Evolutionary conservation across 2,888 invertebrate species (phyloP).

Genomic region (Auanema sp.): DNA sequence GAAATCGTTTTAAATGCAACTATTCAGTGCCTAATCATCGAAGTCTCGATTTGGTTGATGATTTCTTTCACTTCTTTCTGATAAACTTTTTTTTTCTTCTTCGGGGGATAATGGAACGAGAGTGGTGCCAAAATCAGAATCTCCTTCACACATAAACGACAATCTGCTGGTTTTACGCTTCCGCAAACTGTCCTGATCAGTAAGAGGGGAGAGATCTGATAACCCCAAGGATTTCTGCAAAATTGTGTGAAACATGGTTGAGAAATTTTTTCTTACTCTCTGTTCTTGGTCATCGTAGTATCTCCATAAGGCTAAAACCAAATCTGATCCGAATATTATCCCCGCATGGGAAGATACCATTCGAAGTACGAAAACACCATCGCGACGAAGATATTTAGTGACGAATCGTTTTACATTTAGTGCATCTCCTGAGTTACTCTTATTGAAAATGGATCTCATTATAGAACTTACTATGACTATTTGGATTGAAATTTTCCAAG

Average conservation of each 20-base stretch:
- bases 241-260: slow-evolving; percentile 4
- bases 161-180: background rate
- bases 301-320: slow-evolving; percentile 51
- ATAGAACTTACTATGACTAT: slow-evolving; percentile 20
- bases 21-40: too few relatives aligned
- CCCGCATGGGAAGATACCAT: slow-evolving; percentile 61
- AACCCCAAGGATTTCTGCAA: background rate
- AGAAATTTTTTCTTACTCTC: slow-evolving; percentile 11
- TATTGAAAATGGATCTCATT: background rate
- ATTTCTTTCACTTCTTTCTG: too few relatives aligned
- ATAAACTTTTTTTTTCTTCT: slow-evolving; percentile 10
- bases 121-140: slow-evolving; percentile 16
- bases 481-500: slow-evolving; percentile 33
- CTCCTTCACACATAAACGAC: slow-evolving; percentile 2
- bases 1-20: too few relatives aligned
- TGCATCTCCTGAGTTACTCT: slow-evolving; percentile 25
- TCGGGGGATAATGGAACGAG: slow-evolving; percentile 14
- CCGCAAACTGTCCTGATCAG: background rate
- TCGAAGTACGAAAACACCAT: slow-evolving; percentile 60
- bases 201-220: background rate
- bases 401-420: slow-evolving; percentile 52
- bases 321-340: slow-evolving; percentile 57
- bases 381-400: slow-evolving; percentile 54
- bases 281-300: slow-evolving; percentile 37
- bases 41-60: too few relatives aligned